These are phyloP conservation scores for Eidolon helvum DNA, from an alignment of 2,113 vertebrate genomes.

Conservation along the genomic window DNA sequence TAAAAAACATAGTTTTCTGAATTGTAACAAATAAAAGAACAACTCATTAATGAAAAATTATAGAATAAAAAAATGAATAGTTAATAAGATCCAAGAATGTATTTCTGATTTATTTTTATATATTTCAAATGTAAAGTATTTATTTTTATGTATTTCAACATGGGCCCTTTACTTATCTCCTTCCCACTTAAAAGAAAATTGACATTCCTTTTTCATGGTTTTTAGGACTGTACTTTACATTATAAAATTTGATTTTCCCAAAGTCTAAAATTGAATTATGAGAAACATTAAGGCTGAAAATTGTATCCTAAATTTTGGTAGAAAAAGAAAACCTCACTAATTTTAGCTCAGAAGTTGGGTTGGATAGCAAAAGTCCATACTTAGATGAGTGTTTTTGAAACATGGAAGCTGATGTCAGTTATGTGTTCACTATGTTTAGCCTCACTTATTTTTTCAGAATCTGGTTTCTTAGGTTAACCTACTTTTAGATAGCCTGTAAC, in stretches of 20 bases:
- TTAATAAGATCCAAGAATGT: background rate
- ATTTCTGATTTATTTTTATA: background rate
- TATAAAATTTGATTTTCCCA: background rate
- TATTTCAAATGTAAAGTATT: background rate
- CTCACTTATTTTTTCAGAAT: background rate
- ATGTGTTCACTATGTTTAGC: background rate
- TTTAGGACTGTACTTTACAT: background rate
- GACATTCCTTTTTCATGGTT: background rate
- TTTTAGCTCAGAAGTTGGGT: background rate
- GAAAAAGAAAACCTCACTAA: background rate
- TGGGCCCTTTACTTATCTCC: background rate
- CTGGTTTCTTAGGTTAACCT: background rate
- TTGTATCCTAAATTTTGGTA: background rate
- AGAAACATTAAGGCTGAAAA: background rate
- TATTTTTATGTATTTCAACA: background rate
- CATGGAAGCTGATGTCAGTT: background rate
- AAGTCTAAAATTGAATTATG: background rate
- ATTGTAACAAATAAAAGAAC: background rate
- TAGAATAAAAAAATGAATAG: background rate
- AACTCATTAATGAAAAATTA: background rate
- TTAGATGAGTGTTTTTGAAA: background rate
- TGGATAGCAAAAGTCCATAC: background rate
- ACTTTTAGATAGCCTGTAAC: background rate
- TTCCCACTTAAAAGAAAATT: background rate
- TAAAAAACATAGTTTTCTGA: background rate